Conservation (phyloP, 2,888 invertebrate genomes). For the Pelosia muscerda region DNA sequence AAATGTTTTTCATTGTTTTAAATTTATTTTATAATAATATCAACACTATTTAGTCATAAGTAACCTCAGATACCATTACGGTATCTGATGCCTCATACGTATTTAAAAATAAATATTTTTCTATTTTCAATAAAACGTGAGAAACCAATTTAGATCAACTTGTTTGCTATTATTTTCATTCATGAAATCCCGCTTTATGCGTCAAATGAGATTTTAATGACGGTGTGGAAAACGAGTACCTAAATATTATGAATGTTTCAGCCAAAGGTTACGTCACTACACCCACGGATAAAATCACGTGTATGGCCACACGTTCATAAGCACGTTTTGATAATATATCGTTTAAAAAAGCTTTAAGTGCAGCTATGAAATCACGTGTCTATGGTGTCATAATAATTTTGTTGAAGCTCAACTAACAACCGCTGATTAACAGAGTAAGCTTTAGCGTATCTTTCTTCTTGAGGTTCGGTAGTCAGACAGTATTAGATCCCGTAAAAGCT, state of each 20-base stretch:
- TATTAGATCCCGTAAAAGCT: too few relatives aligned
- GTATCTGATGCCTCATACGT: not conserved
- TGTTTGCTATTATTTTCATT: not conserved
- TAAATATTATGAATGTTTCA: not conserved
- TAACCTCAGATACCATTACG: slow-evolving; percentile 12
- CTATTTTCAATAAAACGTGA: not conserved
- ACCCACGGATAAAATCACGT: not conserved
- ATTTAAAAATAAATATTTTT: not conserved
- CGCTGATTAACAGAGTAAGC: not conserved
- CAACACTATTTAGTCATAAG: slow-evolving; percentile 36
- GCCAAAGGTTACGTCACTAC: not conserved
- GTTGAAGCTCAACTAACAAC: not conserved
- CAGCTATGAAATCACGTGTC: too few relatives aligned
- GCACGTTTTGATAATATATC: not conserved
- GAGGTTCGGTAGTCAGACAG: not conserved
- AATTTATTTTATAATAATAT: slow-evolving; percentile 39
- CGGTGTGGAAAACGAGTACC: not conserved
- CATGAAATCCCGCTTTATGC: not conserved
- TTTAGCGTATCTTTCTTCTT: not conserved
- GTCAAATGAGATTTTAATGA: not conserved
- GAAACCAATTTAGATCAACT: not conserved
- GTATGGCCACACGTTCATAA: not conserved
- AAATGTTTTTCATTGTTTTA: slow-evolving; percentile 37
- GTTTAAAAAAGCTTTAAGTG: not conserved
- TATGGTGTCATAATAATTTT: too few relatives aligned